Evolutionary conservation across 2,797 vertebrate species (phyloP), one percentile per base, ranked within the genome.

Genomic region (Anguilla megastoma): DNA sequence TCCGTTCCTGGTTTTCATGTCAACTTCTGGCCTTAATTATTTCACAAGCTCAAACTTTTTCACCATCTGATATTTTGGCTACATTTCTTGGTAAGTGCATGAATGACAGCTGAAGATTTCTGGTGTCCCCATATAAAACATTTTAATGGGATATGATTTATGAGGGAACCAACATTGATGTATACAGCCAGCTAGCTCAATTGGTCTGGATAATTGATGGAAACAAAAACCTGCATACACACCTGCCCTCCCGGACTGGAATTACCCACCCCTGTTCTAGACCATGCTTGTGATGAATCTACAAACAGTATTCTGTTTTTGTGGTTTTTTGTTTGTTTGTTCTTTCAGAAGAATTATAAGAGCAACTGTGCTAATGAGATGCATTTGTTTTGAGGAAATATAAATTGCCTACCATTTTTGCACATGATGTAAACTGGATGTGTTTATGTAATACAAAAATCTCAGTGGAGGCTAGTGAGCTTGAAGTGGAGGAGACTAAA

Each of bases 391-490:
- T 58, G 45, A 21, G 58, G 45, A 52, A 36, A 16, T 88, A 30
- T 45, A 52, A 88, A 84, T 54, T 58, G 52, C 74, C 87, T 21
- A 27, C 48, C 33, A 27, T 85, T 74, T 88, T 88, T 30, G 66
- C 66, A 74, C 83, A 76, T 48, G 7, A 82, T 85, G n/a, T 69
- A 33, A 36, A 71, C 69, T 85, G 66, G 50, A 69, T 48, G 21
- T 87, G 56, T 88, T 50, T 79, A 54, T 58, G 27, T 54, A 84
- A 84, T 58, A 58, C n/a, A 21, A 54, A n/a, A 27, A 52, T 76
- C 52, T 21, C 33, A 45, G 74, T 76, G 33, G 33, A 76, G 24
- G 41, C 79, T 33, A 7, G 79, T 48, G 24, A 82, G 79, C 21
- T n/a, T 50, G 79, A 82, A 82, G 21, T 82, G 24, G 18, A 45